Percentiles rank a stretch among this genome's conserved stretches.
Evolutionary conservation across 1,140 invertebrate genomes (phyloP).

Genomic region (Drosophila virilis): DNA sequence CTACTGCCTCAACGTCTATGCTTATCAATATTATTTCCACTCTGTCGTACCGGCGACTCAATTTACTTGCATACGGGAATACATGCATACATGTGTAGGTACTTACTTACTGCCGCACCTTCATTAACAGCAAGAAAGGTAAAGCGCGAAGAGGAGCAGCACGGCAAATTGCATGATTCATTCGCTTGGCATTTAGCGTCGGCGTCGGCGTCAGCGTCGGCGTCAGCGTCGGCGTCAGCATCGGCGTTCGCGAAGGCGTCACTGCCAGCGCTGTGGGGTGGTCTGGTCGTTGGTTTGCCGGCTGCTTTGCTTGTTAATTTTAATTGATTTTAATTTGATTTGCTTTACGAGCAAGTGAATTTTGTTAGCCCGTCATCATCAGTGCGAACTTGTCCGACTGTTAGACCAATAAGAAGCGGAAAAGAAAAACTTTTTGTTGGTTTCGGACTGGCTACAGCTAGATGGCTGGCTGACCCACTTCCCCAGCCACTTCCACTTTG

Average conservation of each 20-base stretch:
- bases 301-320: slow-evolving; percentile 75
- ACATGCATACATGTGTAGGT: not conserved
- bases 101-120: slow-evolving; percentile 55
- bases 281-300: slow-evolving; percentile 25
- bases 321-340: slow-evolving; percentile 80
- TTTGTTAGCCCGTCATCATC: slow-evolving; percentile 48
- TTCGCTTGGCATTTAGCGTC: slow-evolving; percentile 59
- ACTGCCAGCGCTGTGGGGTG: slow-evolving; percentile 32
- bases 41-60: slow-evolving; percentile 31
- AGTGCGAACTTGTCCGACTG: not conserved
- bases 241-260: slow-evolving; percentile 1
- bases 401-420: slow-evolving; percentile 1
- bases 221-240: slow-evolving; percentile 12
- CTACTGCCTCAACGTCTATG: slow-evolving; percentile 47
- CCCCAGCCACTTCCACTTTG: slow-evolving; percentile 33
- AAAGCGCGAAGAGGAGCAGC: slow-evolving; percentile 40
- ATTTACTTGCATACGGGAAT: slow-evolving; percentile 42
- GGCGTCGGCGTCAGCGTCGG: slow-evolving; percentile 4
- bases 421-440: slow-evolving; percentile 14
- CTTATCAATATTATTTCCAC: slow-evolving; percentile 60
- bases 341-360: slow-evolving; percentile 55
- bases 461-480: slow-evolving; percentile 45
- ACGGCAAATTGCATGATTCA: slow-evolving; percentile 65
- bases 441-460: not conserved
- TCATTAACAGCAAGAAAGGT: slow-evolving; percentile 20